Base-by-base conservation (phyloP, 2,113 vertebrate species). In the Ia io region DNA sequence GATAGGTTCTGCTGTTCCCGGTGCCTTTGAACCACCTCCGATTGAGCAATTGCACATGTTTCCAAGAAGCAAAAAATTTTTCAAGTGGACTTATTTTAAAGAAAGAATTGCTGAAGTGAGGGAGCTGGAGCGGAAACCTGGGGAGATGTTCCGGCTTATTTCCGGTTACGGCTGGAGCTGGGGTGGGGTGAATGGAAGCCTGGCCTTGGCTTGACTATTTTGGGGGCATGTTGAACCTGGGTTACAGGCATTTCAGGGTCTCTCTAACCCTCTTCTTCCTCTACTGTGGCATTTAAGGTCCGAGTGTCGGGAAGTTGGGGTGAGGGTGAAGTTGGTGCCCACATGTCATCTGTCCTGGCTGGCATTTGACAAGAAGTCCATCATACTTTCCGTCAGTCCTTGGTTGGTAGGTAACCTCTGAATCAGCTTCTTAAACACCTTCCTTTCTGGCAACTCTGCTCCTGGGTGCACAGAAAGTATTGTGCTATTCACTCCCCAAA, bases 11-110 rank as follows among this genome's bases (percentile, higher is more conserved):
- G 91, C 96, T 95, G 69, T 94, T 90, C 88, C 89, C 0, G 9
- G 69, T 35, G 74, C 76, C 96, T 97, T 98, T 97, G 95, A 97
- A 97, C 96, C 95, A 79, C 86, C 83, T 95, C 74, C 0, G 47
- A 80, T 97, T 97, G 96, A 97, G 97, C 96, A 98, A 98, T 94
- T 79, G 86, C 22, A 94, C 96, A 97, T 97, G 96, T 93, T 97
- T 98, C 91, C 88, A 97, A 95, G 94, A 95, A 93, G 85, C 88
- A 95, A 96, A 91, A 89, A 56, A 53, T 73, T 85, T 87, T 95
- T 92, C 78, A 97, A 96, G 94, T 88, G 73, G 67, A 85, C 63
- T 90, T 96, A 53, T 83, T 95, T 95, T 95, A 80, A 77, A 91
- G 95, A 94, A 94, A 95, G 90, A 96, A 95, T 73, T 95, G 90